Conservation (phyloP, 1,140 invertebrate genomes). For the Maconellicoccus hirsutus region DNA sequence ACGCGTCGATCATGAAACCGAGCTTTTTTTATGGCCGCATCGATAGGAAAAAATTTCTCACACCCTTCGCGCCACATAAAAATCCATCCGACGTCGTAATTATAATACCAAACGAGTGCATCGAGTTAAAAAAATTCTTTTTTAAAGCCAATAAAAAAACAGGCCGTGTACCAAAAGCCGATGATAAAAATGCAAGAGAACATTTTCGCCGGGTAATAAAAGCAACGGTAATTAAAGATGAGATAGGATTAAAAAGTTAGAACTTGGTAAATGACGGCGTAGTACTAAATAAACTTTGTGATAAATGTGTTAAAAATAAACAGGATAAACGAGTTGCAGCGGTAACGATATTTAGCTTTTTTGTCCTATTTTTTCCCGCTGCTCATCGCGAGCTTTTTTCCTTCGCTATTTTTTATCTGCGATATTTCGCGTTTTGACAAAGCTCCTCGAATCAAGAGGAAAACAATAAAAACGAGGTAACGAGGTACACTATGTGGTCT, state of each 20-base stretch:
- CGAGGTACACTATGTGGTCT: too few species aligned
- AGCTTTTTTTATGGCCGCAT: too few species aligned
- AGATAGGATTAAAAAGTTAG: constrained; percentile 9
- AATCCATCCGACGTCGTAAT: too few species aligned
- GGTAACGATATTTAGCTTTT: not conserved
- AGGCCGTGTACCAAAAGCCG: too few species aligned
- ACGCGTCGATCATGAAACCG: too few species aligned
- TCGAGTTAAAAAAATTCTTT: too few species aligned
- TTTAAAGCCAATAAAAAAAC: too few species aligned
- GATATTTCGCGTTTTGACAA: not conserved
- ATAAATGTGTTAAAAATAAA: constrained; percentile 10
- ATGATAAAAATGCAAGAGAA: too few species aligned
- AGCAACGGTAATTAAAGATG: not conserved
- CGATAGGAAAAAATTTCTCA: too few species aligned
- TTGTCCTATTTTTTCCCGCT: not conserved
- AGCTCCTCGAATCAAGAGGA: not conserved
- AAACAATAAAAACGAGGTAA: too few species aligned
- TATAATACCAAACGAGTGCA: too few species aligned
- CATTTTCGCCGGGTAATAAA: not conserved
- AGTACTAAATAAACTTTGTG: not conserved
- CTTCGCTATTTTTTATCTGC: not conserved
- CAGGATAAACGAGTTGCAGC: not conserved
- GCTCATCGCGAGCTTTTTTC: not conserved
- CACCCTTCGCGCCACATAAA: too few species aligned
- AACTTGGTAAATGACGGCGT: not conserved